These are phyloP conservation scores for Pteronotus mesoamericanus DNA, from an alignment of 2,797 vertebrate genomes.

Conservation along the genomic window DNA sequence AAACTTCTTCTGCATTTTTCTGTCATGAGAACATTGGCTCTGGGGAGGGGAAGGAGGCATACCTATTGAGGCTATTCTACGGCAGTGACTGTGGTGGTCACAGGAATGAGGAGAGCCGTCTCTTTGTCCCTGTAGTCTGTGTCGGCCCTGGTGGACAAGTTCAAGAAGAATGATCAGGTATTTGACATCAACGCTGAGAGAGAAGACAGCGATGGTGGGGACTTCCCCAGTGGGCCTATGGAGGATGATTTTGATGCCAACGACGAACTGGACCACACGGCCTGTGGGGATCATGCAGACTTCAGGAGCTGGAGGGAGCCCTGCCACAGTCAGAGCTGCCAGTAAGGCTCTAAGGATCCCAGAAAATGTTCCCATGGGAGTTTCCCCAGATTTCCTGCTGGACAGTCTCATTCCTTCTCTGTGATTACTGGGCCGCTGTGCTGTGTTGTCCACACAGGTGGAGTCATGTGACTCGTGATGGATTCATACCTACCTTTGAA, in stretches of 20 bases:
- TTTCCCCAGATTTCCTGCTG: background rate
- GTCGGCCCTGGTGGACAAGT: constrained; percentile 91
- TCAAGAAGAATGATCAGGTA: constrained; percentile 89
- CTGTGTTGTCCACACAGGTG: background rate
- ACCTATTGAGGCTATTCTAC: background rate
- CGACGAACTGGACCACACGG: constrained; percentile 78
- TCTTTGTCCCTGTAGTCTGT: constrained; percentile 82
- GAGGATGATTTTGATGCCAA: constrained; percentile 83
- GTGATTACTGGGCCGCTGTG: background rate
- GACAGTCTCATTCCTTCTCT: background rate
- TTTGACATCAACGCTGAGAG: constrained; percentile 88
- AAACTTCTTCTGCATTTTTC: background rate
- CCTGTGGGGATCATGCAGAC: constrained; percentile 4
- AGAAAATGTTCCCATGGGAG: background rate
- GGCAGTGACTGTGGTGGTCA: background rate
- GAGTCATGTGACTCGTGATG: background rate
- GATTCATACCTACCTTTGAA: background rate
- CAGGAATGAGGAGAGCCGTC: background rate
- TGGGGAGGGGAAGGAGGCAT: background rate
- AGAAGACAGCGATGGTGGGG: constrained; percentile 79
- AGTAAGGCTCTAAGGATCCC: constrained; percentile 53
- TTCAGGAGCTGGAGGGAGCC: constrained; percentile 61
- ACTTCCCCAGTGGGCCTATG: constrained; percentile 61
- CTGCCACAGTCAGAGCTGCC: background rate
- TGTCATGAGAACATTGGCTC: background rate